phyloP scores from a whole-genome alignment of 2,797 vertebrate species.

The Bradypodion pumilum region DNA sequence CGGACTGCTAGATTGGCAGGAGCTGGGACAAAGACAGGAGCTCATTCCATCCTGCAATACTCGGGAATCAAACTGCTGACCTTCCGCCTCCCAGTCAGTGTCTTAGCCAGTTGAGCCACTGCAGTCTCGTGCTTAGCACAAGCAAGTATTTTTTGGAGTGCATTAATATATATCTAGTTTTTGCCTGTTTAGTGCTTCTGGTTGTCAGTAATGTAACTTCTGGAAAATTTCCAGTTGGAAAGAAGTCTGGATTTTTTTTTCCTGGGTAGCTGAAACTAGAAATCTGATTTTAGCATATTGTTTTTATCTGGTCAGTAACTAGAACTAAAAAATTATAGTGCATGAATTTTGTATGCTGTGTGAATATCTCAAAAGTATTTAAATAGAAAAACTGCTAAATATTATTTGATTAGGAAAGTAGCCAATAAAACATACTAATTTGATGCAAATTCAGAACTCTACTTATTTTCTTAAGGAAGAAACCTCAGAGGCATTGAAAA shows the following conservation, averaged over 20 bases:
- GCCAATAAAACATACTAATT: neutral
- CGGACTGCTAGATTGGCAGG: no score
- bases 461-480: neutral
- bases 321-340: neutral
- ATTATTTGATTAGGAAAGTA: neutral
- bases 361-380: neutral
- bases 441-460: neutral
- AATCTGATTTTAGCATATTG: neutral
- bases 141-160: neutral
- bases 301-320: neutral
- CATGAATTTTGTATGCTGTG: neutral
- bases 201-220: neutral
- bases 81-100: no score
- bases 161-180: neutral
- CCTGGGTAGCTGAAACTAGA: neutral
- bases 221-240: neutral
- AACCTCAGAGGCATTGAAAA: neutral
- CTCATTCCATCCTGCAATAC: no score
- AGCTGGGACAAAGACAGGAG: no score
- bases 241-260: neutral
- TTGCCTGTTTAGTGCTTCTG: neutral
- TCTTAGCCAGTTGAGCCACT: no score
- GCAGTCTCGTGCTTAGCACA: neutral
- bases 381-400: neutral
- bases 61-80: no score